Evolutionary conservation across 1,140 invertebrate genomes (phyloP).

Genomic region (Panagrolaimus sp.): DNA sequence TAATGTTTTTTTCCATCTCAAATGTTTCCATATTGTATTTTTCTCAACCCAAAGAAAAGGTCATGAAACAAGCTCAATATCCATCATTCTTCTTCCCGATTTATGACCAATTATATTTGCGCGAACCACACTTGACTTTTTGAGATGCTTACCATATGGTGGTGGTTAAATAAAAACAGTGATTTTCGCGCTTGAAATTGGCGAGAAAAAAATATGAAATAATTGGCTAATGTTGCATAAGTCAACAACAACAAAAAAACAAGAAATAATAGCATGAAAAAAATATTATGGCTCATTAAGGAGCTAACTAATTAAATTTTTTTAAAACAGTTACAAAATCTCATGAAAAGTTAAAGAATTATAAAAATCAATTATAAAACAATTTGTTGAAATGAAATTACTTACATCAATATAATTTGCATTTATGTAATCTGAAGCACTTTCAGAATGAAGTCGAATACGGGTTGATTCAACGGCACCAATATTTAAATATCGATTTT

Average conservation of each 20-base stretch:
- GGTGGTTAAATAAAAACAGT: not conserved
- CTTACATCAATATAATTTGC: slow-evolving; percentile 59
- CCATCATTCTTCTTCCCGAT: no score
- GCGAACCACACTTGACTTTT: slow-evolving; percentile 3
- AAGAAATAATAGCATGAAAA: not conserved
- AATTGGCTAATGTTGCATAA: no score
- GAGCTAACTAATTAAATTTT: no score
- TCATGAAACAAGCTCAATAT: no score
- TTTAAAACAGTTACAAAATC: slow-evolving; percentile 17
- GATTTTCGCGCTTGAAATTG: slow-evolving; percentile 10
- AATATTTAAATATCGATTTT: slow-evolving; percentile 53
- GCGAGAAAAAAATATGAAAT: no score
- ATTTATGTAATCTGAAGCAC: slow-evolving; percentile 50
- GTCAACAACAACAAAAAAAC: no score
- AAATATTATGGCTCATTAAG: slow-evolving; percentile 17
- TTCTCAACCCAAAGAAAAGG: no score
- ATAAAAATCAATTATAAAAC: not conserved
- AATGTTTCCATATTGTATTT: no score
- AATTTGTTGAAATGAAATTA: not conserved
- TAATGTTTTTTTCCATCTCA: no score
- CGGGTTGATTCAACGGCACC: slow-evolving; percentile 48
- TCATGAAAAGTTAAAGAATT: not conserved
- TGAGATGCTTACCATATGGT: not conserved
- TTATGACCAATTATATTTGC: no score
- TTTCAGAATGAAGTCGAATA: slow-evolving; percentile 41